These are phyloP conservation scores for Riparia riparia DNA, from an alignment of 2,113 vertebrate species.

Conservation along the genomic window DNA sequence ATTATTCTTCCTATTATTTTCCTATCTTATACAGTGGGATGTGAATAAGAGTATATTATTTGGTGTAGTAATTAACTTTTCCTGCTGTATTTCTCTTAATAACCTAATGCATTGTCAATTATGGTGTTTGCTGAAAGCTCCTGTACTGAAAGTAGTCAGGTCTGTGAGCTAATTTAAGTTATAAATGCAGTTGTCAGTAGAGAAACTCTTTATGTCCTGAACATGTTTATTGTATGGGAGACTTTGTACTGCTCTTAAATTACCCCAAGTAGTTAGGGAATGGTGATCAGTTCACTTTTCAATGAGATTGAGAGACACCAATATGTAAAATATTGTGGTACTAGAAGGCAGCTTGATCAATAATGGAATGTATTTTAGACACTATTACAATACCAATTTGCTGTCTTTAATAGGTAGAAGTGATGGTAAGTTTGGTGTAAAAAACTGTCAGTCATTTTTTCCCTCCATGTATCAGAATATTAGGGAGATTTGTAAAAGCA, in stretches of 20 bases:
- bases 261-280: background rate
- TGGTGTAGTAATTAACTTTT: background rate
- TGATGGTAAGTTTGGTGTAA: background rate
- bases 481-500: background rate
- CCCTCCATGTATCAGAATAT: background rate
- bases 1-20: constrained; percentile 50
- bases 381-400: background rate
- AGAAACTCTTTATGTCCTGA: background rate
- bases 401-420: background rate
- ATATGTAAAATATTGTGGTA: background rate
- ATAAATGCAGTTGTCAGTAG: background rate
- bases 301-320: background rate
- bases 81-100: background rate
- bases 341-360: background rate
- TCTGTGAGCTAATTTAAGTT: background rate
- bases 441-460: background rate
- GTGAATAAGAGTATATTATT: background rate
- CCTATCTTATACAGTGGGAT: background rate
- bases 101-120: background rate
- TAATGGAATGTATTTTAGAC: background rate
- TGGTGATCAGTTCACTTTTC: background rate
- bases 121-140: background rate
- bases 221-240: background rate
- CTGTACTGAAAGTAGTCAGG: background rate
- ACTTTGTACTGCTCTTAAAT: background rate